These are phyloP conservation scores for Magallana nippona DNA, from an alignment of 2,888 invertebrate genomes.

Conservation along the genomic window DNA sequence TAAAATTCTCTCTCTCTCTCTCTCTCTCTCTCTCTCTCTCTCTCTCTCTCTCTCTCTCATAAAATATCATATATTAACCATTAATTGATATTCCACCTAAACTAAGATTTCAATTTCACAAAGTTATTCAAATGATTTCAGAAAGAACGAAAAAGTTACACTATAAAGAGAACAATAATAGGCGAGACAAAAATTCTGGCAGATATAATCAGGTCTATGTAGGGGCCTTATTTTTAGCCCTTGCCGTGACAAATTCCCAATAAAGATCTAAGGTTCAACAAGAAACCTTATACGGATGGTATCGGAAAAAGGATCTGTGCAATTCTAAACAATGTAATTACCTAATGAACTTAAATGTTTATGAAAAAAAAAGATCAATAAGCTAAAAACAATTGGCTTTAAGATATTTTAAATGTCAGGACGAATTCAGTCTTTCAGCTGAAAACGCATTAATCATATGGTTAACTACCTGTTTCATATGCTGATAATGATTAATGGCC, in stretches of 20 bases:
- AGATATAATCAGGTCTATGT: neutral
- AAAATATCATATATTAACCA: too few species aligned
- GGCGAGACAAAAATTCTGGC: neutral
- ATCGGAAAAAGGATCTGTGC: constrained; percentile 20
- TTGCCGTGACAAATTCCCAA: constrained; percentile 13
- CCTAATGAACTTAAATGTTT: constrained; percentile 24
- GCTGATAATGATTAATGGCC: neutral
- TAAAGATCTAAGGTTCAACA: neutral
- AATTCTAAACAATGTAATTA: constrained; percentile 21
- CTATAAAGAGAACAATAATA: neutral
- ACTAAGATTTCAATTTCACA: too few species aligned
- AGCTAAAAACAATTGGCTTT: neutral
- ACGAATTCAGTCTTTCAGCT: neutral
- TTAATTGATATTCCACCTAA: too few species aligned
- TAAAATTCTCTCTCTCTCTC: too few species aligned
- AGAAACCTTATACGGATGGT: constrained; percentile 1
- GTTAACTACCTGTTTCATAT: constrained; percentile 13
- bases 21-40: too few species aligned
- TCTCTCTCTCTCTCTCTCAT: too few species aligned
- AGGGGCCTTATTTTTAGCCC: neutral
- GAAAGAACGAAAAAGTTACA: too few species aligned
- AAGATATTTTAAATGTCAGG: neutral
- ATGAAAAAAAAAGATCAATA: constrained; percentile 5
- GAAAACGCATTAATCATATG: neutral
- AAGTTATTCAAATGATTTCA: too few species aligned